Conservation (phyloP, 2,797 vertebrate genomes). For the Clarias platycephalus region DNA sequence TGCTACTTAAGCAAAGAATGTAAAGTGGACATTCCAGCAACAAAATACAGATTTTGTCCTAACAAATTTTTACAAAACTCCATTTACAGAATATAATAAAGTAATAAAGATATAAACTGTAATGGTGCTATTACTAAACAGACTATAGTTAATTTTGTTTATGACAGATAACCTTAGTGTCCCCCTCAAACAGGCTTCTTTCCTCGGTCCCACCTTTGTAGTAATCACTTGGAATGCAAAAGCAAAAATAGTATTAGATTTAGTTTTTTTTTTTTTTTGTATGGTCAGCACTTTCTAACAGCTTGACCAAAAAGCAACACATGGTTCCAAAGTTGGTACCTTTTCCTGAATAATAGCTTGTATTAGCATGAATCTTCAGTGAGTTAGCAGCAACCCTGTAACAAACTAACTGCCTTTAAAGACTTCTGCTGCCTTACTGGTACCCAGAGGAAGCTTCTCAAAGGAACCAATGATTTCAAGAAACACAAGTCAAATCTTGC, state of each 20-base stretch:
- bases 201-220: not conserved
- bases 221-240: too few relatives aligned
- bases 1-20: too few relatives aligned
- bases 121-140: not conserved
- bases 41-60: not conserved
- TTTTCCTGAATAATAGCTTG: not conserved
- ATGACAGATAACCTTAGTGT: not conserved
- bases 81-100: not conserved
- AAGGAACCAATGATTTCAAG: not conserved
- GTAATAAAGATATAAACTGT: not conserved
- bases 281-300: not conserved
- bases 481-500: not conserved
- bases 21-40: not conserved
- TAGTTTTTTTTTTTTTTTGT: too few relatives aligned
- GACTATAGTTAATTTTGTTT: too few relatives aligned
- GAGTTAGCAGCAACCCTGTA: not conserved
- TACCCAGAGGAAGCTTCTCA: not conserved
- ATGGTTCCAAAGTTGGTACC: not conserved
- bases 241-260: too few relatives aligned
- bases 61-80: not conserved
- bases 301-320: not conserved
- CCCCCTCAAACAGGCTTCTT: too few relatives aligned
- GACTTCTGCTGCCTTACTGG: not conserved
- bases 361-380: not conserved
- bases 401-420: not conserved